phyloP scores from a whole-genome alignment of 1,140 invertebrate species.

The Panagrolaimus sp. region DNA sequence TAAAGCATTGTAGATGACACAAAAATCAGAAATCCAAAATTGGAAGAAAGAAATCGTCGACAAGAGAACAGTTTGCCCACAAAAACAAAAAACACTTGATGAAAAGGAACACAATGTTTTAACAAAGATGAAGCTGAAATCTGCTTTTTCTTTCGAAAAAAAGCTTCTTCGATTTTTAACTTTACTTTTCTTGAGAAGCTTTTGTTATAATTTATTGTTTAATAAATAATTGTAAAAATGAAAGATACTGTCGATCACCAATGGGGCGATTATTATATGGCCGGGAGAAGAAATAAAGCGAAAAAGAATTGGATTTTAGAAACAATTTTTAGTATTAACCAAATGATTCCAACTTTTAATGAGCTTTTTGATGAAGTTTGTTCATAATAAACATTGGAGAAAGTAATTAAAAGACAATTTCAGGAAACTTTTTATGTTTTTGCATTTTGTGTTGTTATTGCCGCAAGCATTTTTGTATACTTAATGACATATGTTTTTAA shows the following conservation, averaged over 20 bases:
- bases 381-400: too few species aligned
- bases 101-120: neutral
- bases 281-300: constrained; percentile 27
- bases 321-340: constrained; percentile 38
- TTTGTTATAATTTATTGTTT: neutral
- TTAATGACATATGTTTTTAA: constrained; percentile 35
- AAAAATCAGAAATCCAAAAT: neutral
- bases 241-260: constrained; percentile 15
- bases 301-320: constrained; percentile 38
- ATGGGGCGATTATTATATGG: constrained; percentile 46
- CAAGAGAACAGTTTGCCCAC: neutral
- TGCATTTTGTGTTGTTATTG: constrained; percentile 37
- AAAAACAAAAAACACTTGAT: neutral
- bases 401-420: too few species aligned
- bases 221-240: neutral
- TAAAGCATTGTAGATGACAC: neutral
- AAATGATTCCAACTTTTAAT: constrained; percentile 44
- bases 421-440: constrained; percentile 49
- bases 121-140: neutral
- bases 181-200: neutral
- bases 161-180: neutral
- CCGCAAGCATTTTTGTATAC: constrained; percentile 35
- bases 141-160: neutral
- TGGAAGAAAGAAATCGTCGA: neutral
- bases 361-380: constrained; percentile 48